A percentile compares a stretch with the other conserved stretches of the same genome.
Conservation (phyloP, 2,113 vertebrate species). For the Ictalurus furcatus region DNA sequence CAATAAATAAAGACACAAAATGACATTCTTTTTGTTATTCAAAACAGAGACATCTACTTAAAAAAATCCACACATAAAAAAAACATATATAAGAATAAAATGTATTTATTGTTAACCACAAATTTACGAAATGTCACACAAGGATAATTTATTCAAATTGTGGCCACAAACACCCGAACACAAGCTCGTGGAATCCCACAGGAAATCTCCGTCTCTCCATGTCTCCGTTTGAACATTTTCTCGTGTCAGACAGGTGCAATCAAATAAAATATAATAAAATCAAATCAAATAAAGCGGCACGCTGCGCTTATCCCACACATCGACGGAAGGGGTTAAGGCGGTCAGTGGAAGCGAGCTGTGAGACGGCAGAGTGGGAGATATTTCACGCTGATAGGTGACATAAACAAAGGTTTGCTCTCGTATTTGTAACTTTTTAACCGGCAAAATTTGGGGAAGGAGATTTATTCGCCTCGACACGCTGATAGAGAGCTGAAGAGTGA, state of each 20-base stretch:
- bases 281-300: constrained; percentile 35
- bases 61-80: constrained; percentile 57
- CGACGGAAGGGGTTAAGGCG: constrained; percentile 69
- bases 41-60: constrained; percentile 11
- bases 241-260: constrained; percentile 11
- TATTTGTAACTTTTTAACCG: constrained; percentile 72
- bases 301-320: constrained; percentile 50
- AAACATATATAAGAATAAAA: constrained; percentile 61
- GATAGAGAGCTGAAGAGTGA: constrained; percentile 65
- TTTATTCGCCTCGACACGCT: constrained; percentile 70
- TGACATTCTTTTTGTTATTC: constrained; percentile 10
- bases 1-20: constrained; percentile 33
- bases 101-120: background rate
- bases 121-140: background rate
- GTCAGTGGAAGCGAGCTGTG: constrained; percentile 59
- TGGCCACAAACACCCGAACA: constrained; percentile 70
- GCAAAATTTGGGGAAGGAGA: constrained; percentile 70
- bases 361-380: constrained; percentile 69
- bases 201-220: constrained; percentile 45
- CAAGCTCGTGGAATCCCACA: constrained; percentile 65
- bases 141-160: constrained; percentile 69
- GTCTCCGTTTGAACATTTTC: constrained; percentile 60
- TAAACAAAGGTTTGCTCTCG: constrained; percentile 76
- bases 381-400: constrained; percentile 78
- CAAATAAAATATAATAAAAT: background rate